Evolutionary conservation across 2,797 vertebrate species (phyloP).

Genomic region (Sebastes kiyomatsui): DNA sequence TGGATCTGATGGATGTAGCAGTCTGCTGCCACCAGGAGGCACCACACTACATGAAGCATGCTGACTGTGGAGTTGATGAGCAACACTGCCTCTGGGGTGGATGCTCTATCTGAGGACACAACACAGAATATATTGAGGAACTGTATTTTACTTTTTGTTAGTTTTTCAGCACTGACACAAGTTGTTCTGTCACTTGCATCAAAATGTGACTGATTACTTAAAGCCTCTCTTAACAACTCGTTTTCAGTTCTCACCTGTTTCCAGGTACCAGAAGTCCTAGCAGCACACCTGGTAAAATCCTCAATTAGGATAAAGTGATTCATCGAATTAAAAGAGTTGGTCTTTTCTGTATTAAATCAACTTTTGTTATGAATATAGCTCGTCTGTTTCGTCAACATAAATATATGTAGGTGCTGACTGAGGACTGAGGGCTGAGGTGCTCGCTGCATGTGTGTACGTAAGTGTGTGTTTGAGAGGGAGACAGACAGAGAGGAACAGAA

Average conservation of each 20-base stretch:
- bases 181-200: no score
- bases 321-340: rapidly evolving
- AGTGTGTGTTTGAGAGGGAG: no score
- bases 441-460: rapidly evolving
- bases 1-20: constrained; percentile 86
- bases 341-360: no score
- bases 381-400: no score
- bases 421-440: no score
- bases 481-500: rapidly evolving
- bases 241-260: constrained; percentile 87
- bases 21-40: no score
- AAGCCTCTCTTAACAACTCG: no score
- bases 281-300: constrained; percentile 91
- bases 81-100: constrained; percentile 88
- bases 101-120: constrained; percentile 85
- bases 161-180: no score
- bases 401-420: rapidly evolving
- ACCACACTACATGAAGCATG: constrained; percentile 89
- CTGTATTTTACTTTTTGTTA: not conserved
- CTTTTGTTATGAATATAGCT: no score
- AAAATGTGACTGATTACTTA: not conserved
- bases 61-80: constrained; percentile 95
- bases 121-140: not conserved
- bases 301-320: no score
- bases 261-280: constrained; percentile 97